phyloP scores from a whole-genome alignment of 2,797 vertebrate genomes.

The Falco rusticolus region DNA sequence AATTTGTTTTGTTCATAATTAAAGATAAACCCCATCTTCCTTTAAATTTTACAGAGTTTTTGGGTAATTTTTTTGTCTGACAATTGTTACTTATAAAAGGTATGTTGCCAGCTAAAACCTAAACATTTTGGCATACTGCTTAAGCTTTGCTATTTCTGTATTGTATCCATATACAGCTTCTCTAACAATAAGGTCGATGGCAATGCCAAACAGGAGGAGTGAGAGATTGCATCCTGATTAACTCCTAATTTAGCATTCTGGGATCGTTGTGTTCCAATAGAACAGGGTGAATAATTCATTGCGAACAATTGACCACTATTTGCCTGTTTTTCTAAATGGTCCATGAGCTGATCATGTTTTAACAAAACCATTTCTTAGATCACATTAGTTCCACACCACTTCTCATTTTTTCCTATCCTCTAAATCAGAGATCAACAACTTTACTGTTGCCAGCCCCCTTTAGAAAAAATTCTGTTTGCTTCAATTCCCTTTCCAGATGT shows the following conservation, averaged over 20 bases:
- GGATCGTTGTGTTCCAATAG: slow-evolving; percentile 18
- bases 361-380: not conserved
- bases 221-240: slow-evolving; percentile 46
- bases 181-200: slow-evolving; percentile 31
- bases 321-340: slow-evolving; percentile 34
- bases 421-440: not conserved
- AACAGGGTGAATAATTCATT: slow-evolving; percentile 62
- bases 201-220: slow-evolving; percentile 28
- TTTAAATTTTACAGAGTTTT: not conserved
- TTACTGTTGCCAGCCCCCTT: not conserved
- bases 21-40: not conserved
- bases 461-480: not conserved
- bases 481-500: not conserved
- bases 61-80: not conserved
- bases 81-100: not conserved
- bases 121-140: not conserved
- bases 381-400: fast-evolving
- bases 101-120: not conserved
- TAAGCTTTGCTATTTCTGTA: not conserved
- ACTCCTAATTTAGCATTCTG: slow-evolving; percentile 54
- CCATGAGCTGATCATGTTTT: not conserved
- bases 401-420: not conserved
- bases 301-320: slow-evolving; percentile 24
- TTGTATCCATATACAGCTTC: not conserved
- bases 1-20: not conserved